Conservation (phyloP, 2,113 vertebrate genomes). For the Prunella himalayana region DNA sequence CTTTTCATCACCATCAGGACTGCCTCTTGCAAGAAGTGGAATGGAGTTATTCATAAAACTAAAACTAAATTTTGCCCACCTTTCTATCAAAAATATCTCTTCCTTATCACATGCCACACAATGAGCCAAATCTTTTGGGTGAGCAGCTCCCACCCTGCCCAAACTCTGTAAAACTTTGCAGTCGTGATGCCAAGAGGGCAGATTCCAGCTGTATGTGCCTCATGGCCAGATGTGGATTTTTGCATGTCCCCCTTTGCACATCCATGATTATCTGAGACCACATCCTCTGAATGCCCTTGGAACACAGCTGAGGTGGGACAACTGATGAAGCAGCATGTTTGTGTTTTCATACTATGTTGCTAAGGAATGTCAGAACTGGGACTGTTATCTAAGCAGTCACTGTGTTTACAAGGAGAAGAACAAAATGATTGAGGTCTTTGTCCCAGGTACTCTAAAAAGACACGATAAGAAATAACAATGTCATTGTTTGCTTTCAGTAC, state of each 20-base stretch:
- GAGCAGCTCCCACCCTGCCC: not conserved
- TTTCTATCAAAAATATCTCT: not conserved
- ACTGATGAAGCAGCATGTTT: not conserved
- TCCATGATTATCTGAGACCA: not conserved
- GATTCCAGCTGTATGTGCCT: not conserved
- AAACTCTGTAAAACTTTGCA: not conserved
- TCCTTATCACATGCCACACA: fast-evolving
- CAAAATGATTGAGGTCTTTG: not conserved
- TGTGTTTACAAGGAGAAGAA: not conserved
- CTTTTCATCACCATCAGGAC: not conserved
- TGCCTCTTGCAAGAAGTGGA: not conserved
- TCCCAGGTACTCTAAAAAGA: not conserved
- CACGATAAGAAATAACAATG: not conserved
- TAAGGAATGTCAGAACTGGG: not conserved
- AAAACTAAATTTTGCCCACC: not conserved
- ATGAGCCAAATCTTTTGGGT: not conserved
- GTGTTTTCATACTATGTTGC: not conserved
- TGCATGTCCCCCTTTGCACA: not conserved
- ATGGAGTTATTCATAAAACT: not conserved
- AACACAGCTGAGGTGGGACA: not conserved
- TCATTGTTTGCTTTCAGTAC: not conserved
- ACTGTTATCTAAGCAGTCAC: not conserved
- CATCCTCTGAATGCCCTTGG: not conserved
- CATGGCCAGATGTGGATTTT: not conserved
- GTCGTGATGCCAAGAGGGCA: not conserved